Evolutionary conservation across 2,113 vertebrate species (phyloP).

Genomic region (Leptosomus discolor): DNA sequence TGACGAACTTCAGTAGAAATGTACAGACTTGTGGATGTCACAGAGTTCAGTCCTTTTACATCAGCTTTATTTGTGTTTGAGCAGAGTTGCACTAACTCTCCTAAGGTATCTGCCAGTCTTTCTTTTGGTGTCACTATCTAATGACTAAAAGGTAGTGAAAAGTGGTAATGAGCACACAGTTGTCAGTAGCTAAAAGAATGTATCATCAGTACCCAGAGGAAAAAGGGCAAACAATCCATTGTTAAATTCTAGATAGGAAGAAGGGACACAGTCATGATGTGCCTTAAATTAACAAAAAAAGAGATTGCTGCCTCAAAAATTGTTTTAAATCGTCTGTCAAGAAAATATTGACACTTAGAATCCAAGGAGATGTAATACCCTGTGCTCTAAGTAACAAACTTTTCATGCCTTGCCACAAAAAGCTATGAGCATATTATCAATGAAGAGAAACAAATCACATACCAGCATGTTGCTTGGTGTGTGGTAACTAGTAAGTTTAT

Average conservation of each 20-base stretch:
- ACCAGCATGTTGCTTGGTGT: background rate
- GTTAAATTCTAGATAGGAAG: background rate
- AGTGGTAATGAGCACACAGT: background rate
- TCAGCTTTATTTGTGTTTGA: background rate
- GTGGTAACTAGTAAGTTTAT: background rate
- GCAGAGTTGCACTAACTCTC: background rate
- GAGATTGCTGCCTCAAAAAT: background rate
- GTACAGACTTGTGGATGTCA: background rate
- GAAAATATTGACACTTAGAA: background rate
- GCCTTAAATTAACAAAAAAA: background rate
- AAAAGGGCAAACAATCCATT: background rate
- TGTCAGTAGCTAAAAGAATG: background rate
- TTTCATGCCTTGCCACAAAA: background rate
- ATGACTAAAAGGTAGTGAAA: background rate
- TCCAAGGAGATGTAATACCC: background rate
- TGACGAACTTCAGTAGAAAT: slow-evolving; percentile 40
- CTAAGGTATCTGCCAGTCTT: background rate
- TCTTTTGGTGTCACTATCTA: background rate
- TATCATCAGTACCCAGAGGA: background rate
- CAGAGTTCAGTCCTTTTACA: background rate
- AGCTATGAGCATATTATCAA: background rate
- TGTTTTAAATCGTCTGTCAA: background rate
- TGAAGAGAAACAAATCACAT: background rate
- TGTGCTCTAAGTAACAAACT: background rate
- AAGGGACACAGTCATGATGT: background rate